A percentile compares a stretch with the other conserved stretches of the same genome.
Evolutionary conservation across 2,113 vertebrate species (phyloP).

Genomic region (Clarias magur): DNA sequence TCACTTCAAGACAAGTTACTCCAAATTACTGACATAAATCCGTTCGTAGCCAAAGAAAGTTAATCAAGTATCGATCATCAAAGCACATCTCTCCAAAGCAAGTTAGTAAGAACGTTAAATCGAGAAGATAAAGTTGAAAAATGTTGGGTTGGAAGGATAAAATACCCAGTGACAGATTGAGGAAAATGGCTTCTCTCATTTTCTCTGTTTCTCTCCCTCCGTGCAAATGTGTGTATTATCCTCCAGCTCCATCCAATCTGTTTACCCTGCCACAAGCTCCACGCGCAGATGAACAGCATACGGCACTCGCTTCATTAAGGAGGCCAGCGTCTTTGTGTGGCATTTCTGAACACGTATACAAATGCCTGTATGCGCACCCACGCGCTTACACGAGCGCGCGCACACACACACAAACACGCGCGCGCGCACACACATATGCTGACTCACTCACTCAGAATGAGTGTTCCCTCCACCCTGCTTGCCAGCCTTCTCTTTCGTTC

Average conservation of each 20-base stretch:
- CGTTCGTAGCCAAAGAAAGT: not conserved
- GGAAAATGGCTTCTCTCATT: not conserved
- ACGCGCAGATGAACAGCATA: conserved; percentile 16
- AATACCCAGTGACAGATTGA: not conserved
- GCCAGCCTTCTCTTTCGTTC: not conserved
- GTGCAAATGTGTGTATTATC: conserved; percentile 2
- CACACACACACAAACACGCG: not conserved
- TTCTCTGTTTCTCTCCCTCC: not conserved
- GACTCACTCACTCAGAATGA: not conserved
- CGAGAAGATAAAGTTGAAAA: not conserved
- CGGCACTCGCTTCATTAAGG: not conserved
- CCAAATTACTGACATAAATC: not conserved
- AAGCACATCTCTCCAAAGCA: not conserved
- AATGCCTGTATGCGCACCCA: not conserved
- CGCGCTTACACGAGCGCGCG: not conserved
- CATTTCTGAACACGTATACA: not conserved
- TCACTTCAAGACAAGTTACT: not conserved
- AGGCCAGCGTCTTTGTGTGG: not conserved
- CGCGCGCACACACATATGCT: no score
- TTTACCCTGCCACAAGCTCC: conserved; percentile 15
- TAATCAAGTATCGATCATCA: not conserved
- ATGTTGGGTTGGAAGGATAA: not conserved
- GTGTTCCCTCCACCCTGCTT: not conserved
- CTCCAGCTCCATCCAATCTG: conserved; percentile 7
- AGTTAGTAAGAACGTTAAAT: not conserved